Conservation (phyloP, 2,113 vertebrate genomes). For the Macrotis lagotis region DNA sequence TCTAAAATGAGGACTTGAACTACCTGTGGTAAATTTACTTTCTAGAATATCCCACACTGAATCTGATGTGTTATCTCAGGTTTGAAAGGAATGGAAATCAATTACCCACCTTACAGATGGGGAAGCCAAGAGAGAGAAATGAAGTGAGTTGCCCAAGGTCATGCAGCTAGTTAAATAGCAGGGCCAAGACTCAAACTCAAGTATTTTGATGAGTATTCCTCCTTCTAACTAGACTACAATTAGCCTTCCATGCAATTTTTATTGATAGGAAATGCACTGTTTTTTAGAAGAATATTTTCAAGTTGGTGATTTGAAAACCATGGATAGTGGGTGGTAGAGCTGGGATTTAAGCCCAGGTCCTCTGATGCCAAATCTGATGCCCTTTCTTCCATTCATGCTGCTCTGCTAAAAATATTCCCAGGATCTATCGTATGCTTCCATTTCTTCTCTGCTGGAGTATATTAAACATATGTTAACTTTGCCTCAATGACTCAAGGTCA, state of each 20-base stretch:
- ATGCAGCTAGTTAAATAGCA: neutral
- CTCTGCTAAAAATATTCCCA: neutral
- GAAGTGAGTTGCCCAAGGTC: neutral
- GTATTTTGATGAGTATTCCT: neutral
- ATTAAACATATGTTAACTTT: neutral
- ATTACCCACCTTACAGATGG: neutral
- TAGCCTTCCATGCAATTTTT: neutral
- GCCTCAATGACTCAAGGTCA: neutral
- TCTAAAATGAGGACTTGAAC: neutral
- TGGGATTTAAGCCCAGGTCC: neutral
- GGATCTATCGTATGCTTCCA: neutral
- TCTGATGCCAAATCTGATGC: neutral
- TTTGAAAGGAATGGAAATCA: neutral
- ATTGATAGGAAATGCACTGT: neutral
- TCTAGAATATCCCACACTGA: neutral
- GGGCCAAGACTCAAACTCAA: neutral
- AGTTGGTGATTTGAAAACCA: neutral
- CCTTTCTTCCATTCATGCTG: neutral
- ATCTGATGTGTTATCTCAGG: neutral
- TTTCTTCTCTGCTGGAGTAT: neutral
- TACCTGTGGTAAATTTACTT: neutral
- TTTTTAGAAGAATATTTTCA: neutral
- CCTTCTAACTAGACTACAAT: neutral
- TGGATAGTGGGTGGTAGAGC: neutral
- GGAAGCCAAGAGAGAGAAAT: neutral